Evolutionary conservation across 2,113 vertebrate species (phyloP).

Genomic region (Oophaga pumilio): DNA sequence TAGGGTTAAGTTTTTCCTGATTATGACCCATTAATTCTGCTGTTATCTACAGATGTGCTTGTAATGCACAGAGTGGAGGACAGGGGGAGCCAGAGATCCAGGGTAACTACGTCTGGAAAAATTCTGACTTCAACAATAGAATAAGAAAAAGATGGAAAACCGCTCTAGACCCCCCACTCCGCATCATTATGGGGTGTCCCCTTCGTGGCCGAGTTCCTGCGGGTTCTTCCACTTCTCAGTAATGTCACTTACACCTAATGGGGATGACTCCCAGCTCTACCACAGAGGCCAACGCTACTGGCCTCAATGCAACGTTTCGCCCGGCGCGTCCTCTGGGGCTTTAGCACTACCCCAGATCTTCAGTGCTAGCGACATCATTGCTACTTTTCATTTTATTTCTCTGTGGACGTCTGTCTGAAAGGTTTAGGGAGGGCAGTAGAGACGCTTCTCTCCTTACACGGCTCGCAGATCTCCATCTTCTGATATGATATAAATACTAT

Average conservation of each 20-base stretch:
- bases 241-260: too few relatives aligned
- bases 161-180: too few relatives aligned
- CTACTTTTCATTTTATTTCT: too few relatives aligned
- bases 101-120: neutral
- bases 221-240: too few relatives aligned
- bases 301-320: too few relatives aligned
- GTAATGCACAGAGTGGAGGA: neutral
- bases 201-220: too few relatives aligned
- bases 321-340: too few relatives aligned
- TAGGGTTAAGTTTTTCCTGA: neutral
- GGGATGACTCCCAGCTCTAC: too few relatives aligned
- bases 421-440: neutral
- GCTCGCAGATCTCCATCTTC: neutral
- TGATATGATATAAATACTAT: neutral
- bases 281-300: too few relatives aligned
- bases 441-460: neutral
- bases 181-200: too few relatives aligned
- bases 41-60: neutral
- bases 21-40: neutral
- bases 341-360: too few relatives aligned
- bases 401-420: neutral
- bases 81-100: constrained; percentile 31
- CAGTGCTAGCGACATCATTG: too few relatives aligned
- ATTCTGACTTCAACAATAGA: neutral
- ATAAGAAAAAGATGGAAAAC: neutral